Evolutionary conservation across 2,888 invertebrate genomes (phyloP).

Genomic region (Torymus tubicola): DNA sequence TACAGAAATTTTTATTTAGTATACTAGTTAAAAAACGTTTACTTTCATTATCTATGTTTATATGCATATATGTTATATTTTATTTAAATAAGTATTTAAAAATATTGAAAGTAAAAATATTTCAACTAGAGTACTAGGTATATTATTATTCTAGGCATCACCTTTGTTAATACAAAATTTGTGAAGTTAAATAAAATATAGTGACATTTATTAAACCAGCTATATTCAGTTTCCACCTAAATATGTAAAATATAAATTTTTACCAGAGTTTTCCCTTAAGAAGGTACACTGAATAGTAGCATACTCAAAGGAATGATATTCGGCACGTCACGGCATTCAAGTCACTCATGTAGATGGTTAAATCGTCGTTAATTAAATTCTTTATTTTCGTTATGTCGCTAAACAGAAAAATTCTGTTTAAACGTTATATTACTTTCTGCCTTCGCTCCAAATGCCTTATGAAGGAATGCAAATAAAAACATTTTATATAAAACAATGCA

Average conservation of each 20-base stretch:
- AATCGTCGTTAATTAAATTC: constrained; percentile 26
- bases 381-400: constrained; percentile 30
- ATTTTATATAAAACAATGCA: constrained; percentile 24
- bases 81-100: constrained; percentile 10
- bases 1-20: neutral
- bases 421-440: constrained; percentile 32
- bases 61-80: constrained; percentile 5
- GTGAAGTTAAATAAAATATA: no score
- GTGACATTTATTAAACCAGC: no score
- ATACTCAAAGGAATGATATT: constrained; percentile 66
- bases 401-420: constrained; percentile 40
- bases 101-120: constrained; percentile 17
- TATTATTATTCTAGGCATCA: neutral
- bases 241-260: constrained; percentile 2
- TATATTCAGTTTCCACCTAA: no score
- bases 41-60: constrained; percentile 7
- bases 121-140: neutral
- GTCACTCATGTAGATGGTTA: constrained; percentile 60
- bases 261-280: constrained; percentile 49
- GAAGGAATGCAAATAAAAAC: constrained; percentile 42
- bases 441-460: constrained; percentile 35
- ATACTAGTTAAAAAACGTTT: neutral
- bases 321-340: constrained; percentile 71
- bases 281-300: constrained; percentile 64
- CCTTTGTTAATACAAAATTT: no score